Conservation (phyloP, 2,888 invertebrate species). For the Rhogogaster chlorosoma region DNA sequence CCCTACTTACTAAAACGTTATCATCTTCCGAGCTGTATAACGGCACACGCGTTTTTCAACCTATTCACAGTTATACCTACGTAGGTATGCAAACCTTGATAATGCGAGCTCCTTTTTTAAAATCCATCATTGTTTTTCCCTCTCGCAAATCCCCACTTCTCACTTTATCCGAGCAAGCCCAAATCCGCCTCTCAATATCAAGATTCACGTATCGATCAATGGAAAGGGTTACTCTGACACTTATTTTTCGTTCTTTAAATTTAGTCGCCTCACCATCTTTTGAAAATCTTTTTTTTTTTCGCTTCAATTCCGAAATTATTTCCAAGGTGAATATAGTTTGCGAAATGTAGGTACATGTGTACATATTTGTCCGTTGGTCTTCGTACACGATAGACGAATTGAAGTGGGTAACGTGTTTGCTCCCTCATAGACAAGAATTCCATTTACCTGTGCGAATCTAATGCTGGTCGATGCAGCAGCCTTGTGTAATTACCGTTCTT, state of each 20-base stretch:
- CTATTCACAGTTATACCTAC: neutral
- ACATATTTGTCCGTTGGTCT: neutral
- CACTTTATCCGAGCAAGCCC: neutral
- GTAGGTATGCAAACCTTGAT: neutral
- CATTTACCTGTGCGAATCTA: constrained; percentile 3
- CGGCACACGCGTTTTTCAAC: constrained; percentile 11
- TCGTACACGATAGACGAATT: neutral
- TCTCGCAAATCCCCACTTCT: neutral
- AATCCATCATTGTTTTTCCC: neutral
- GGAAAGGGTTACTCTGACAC: neutral
- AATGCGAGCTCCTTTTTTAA: neutral
- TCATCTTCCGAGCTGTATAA: constrained; percentile 33
- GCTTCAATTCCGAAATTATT: no score
- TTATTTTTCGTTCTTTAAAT: neutral
- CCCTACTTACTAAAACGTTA: constrained; percentile 45
- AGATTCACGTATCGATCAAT: neutral
- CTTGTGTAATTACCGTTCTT: constrained; percentile 61
- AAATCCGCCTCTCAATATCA: neutral
- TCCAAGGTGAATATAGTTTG: no score
- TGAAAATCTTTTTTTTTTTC: no score
- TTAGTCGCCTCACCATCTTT: neutral
- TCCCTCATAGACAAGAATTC: neutral
- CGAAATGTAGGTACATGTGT: neutral
- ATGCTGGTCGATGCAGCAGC: constrained; percentile 32
- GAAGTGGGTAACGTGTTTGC: constrained; percentile 20